These are phyloP conservation scores for Chloroclysta siterata DNA, from an alignment of 2,888 invertebrate species.

Conservation along the genomic window DNA sequence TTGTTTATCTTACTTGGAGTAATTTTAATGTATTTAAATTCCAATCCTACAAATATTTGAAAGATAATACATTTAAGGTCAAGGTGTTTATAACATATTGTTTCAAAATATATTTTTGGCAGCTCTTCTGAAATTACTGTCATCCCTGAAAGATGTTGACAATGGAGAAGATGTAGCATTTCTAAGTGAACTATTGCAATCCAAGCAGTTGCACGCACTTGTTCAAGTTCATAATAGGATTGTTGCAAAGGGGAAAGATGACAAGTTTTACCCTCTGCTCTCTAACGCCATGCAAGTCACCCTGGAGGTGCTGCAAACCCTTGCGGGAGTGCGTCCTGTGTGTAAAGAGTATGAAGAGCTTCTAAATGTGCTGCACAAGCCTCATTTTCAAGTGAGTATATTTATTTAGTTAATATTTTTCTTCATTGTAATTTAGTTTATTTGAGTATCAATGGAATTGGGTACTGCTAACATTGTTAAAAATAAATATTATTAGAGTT, in stretches of 20 bases:
- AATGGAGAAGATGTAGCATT: constrained; percentile 94
- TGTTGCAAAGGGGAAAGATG: constrained; percentile 92
- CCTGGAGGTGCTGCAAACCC: constrained; percentile 91
- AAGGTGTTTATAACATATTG: no score
- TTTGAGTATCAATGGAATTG: no score
- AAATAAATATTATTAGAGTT: no score
- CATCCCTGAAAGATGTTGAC: constrained; percentile 92
- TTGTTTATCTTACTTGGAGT: no score
- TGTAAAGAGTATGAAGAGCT: constrained; percentile 92
- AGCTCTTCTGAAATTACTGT: constrained; percentile 92
- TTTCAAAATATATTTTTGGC: constrained; percentile 32
- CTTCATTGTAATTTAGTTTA: no score
- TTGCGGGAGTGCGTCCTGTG: constrained; percentile 87
- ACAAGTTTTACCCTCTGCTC: constrained; percentile 92
- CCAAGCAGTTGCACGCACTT: constrained; percentile 94
- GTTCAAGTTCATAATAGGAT: constrained; percentile 97
- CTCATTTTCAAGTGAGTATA: constrained; percentile 91
- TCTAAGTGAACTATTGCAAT: constrained; percentile 92
- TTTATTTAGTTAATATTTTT: neutral
- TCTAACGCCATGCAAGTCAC: constrained; percentile 94
- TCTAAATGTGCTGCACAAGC: constrained; percentile 91
- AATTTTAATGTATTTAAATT: no score
- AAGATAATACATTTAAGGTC: no score
- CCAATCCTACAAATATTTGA: no score
- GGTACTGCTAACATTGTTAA: no score